Evolutionary conservation across 2,888 invertebrate genomes (phyloP), one percentile per base, ranked within the genome.

Genomic region (Orthosia cruda): DNA sequence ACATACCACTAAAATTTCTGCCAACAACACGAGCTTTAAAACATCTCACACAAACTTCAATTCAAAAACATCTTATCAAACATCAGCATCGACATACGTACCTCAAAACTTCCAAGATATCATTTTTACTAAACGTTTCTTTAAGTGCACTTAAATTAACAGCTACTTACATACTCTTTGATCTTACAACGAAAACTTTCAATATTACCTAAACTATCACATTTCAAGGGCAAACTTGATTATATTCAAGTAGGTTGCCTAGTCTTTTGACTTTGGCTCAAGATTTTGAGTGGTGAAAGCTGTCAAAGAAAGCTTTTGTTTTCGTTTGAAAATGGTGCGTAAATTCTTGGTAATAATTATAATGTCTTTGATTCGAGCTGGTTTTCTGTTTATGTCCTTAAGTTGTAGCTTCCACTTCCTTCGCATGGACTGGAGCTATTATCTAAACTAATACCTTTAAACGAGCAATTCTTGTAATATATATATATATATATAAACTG

Each of bases 161-260:
- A 67, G n/a, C 57, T 67, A 40, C 62, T 75, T 64, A 75, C 26
- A 12, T 45, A 64, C 50, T 55, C 63, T 71, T 80, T 76, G 75
- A 80, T 80, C 63, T 80, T 26, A 62, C 3, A 32, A 12, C 57
- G 47, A 70, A 65, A 80, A 67, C 58, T 68, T 80, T 61, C 26
- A 71, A 80, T 68, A 76, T 26, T 47, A 75, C 18, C 15, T 16
- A 12, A 67, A 64, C 63, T 75, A 70, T 70, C 47, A 40, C 4
- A 61, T 79, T 69, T 71, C 66, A 80, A 80, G 62, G 26, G 54
- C 54, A 11, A 59, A 59, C 55, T 66, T 74, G 58, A 66, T 70
- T 57, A 47, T 20, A 57, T 20, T 18, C 12, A 71, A 47, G 50
- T 50, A 23, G 23, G 54, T 32, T 70, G 66, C 67, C 26, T 55